These are phyloP conservation scores for Sipha maydis DNA, from an alignment of 2,888 invertebrate species.

Conservation along the genomic window DNA sequence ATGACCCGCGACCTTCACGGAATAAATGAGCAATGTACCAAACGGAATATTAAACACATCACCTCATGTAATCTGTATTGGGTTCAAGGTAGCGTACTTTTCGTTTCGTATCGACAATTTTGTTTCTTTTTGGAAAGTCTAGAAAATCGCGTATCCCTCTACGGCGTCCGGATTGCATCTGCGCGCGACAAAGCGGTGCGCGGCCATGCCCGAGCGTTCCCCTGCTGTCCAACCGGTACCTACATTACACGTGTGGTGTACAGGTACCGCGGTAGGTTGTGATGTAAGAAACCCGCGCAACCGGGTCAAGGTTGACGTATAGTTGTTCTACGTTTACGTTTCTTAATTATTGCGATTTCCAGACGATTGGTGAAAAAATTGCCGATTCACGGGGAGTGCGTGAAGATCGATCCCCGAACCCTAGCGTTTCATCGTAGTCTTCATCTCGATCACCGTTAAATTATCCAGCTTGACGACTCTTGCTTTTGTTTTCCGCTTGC, in stretches of 20 bases:
- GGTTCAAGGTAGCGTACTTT: conserved; percentile 21
- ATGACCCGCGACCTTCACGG: background rate
- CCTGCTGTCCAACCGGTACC: conserved; percentile 23
- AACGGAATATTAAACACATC: conserved; percentile 6
- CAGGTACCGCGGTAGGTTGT: background rate
- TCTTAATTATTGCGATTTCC: conserved; percentile 48
- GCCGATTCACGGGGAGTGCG: background rate
- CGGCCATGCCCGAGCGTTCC: background rate
- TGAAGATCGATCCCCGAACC: conserved; percentile 5
- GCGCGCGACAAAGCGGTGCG: background rate
- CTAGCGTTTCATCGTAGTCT: no score
- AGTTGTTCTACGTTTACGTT: conserved; percentile 28
- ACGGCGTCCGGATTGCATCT: background rate
- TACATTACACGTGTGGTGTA: background rate
- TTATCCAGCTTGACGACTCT: background rate
- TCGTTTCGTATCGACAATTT: background rate
- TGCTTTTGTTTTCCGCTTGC: background rate
- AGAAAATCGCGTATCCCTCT: conserved; percentile 19
- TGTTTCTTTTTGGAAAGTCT: conserved; percentile 45
- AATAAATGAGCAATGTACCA: background rate
- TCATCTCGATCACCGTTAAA: no score
- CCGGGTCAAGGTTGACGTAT: conserved; percentile 52
- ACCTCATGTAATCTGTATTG: background rate
- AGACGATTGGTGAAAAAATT: conserved; percentile 30
- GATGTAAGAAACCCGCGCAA: conserved; percentile 46